phyloP scores from a whole-genome alignment of 2,797 vertebrate species.

The Buceros bicornis region DNA sequence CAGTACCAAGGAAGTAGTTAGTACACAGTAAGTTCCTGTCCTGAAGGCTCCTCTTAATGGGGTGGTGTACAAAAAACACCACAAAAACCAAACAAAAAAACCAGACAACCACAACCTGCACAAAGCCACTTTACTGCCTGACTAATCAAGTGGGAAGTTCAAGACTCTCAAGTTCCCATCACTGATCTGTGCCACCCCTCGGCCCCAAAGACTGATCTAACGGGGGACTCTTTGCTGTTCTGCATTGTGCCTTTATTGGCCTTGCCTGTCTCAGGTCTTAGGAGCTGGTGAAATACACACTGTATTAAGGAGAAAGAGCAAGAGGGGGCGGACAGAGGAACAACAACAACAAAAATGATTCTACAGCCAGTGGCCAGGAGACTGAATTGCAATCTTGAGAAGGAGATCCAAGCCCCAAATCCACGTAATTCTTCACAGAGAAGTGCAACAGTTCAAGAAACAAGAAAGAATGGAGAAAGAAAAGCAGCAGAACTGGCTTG shows the following conservation, averaged over 20 bases:
- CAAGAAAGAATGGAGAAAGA: not conserved
- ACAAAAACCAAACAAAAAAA: not conserved
- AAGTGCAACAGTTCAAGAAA: not conserved
- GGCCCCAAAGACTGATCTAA: not conserved
- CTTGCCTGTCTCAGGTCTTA: not conserved
- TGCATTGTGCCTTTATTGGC: not conserved
- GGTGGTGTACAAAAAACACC: accelerated
- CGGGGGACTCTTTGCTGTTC: not conserved
- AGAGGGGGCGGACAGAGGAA: not conserved
- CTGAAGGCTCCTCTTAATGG: not conserved
- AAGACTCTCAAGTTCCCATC: not conserved
- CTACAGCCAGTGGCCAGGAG: not conserved
- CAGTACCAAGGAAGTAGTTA: not conserved
- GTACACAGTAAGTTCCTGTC: too few species aligned
- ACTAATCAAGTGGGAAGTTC: not conserved
- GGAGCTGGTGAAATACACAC: not conserved
- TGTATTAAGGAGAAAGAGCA: not conserved
- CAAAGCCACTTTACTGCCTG: not conserved
- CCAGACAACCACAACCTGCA: not conserved
- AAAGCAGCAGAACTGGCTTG: not conserved
- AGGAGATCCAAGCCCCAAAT: not conserved
- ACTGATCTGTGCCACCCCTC: not conserved
- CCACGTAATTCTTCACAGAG: not conserved
- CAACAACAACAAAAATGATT: not conserved
- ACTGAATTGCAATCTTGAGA: not conserved